Evolutionary conservation across 2,797 vertebrate genomes (phyloP), one percentile per base, ranked within the genome.

Genomic region (Centroberyx gerrardi): DNA sequence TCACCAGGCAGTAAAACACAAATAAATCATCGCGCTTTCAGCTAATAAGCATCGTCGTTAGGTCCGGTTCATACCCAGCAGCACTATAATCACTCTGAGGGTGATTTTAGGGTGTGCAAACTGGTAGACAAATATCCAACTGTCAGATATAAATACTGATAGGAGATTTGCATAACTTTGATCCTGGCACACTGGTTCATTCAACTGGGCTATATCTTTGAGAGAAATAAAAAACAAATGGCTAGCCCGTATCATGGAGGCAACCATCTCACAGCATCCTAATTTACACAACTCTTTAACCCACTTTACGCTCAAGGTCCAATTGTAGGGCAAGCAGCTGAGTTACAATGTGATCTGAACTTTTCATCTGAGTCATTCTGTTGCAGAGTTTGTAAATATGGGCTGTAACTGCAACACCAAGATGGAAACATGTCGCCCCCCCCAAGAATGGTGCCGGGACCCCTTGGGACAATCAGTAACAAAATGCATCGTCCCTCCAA

Each of bases 81-180:
- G 51, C 14, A 31, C 6, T 54, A 8, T 27, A 27, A 51, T 51
- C 5, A 55, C 38, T 31, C 27, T 5, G 12, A 4, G 51, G 33
- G 3, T 27, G 51, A 52, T 22, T 52, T 8, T 8, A 15, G 8
- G 29, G 18, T 55, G 51, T 67, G 27, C 36, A 36, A 62, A 5
- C 10, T 42, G 38, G 18, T 8, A 60, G 36, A n/a, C 27, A 68
- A 46, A 51, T 46, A 62, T 61, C 66, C 27, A 72, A 68, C 12
- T 3, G 55, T 60, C 22, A n/a, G 54, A 75, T 62, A 2, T 7
- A 67, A 63, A 53, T 1, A 29, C 55, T 2, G 60, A 72, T 27
- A 42, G 38, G 10, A 8, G 0, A 71, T 82, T 65, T 84, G 53
- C 68, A 71, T 74, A 29, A 2, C n/a, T 70, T 49, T 74, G 17